Conservation (phyloP, 2,888 invertebrate species). For the Heliconius erato region DNA sequence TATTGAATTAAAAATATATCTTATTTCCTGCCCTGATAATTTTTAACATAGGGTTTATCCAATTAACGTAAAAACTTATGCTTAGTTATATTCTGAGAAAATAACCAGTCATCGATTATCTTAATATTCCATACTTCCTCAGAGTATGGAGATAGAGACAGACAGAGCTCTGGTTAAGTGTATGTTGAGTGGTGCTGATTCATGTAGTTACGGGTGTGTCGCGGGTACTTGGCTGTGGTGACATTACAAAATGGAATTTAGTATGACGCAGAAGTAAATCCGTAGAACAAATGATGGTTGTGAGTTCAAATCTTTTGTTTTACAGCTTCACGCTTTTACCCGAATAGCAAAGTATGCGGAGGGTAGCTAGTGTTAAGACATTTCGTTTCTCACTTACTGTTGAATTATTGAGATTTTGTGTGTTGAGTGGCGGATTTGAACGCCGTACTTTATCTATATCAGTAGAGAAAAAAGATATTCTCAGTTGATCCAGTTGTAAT, state of each 20-base stretch:
- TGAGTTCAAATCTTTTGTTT: not conserved
- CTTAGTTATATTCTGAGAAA: slow-evolving; percentile 11
- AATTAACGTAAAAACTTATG: slow-evolving; percentile 1
- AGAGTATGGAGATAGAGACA: slow-evolving; percentile 22
- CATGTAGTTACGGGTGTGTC: not conserved
- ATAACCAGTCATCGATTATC: slow-evolving; percentile 12
- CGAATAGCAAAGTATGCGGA: not conserved
- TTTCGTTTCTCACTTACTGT: not conserved
- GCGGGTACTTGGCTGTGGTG: not conserved
- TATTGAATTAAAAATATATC: not conserved
- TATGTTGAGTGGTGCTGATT: slow-evolving; percentile 10
- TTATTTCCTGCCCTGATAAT: slow-evolving; percentile 21
- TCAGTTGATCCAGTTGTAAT: no score
- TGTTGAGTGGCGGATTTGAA: not conserved
- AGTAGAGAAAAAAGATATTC: no score
- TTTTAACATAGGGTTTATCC: slow-evolving; percentile 38
- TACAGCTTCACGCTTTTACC: not conserved
- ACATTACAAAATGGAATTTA: not conserved
- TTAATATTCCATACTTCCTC: slow-evolving; percentile 17
- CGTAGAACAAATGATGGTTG: not conserved
- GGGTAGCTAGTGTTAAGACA: not conserved
- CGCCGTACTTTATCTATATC: no score
- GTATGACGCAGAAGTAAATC: not conserved
- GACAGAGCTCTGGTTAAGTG: slow-evolving; percentile 17
- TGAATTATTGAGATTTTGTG: not conserved